These are phyloP conservation scores for Zaprionus taronus DNA, from an alignment of 1,140 invertebrate genomes.

Conservation along the genomic window DNA sequence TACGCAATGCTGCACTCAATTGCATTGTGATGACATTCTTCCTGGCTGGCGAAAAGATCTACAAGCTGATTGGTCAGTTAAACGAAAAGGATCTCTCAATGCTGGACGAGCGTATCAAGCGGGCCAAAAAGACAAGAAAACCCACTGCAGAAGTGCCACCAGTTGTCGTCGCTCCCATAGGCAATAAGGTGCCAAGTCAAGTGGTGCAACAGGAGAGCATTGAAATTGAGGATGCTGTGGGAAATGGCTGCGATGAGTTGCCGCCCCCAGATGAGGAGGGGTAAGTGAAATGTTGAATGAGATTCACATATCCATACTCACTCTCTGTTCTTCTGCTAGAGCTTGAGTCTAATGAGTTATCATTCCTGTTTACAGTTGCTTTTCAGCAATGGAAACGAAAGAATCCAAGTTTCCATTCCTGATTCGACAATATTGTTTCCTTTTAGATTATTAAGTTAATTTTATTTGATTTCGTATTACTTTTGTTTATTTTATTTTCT, in stretches of 20 bases:
- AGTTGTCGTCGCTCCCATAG: conserved; percentile 26
- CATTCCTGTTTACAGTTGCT: conserved; percentile 5
- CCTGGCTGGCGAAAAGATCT: conserved; percentile 95
- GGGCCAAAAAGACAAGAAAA: conserved; percentile 90
- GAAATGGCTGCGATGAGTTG: conserved; percentile 81
- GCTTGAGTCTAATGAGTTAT: conserved; percentile 14
- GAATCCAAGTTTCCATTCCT: conserved; percentile 26
- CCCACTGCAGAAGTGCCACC: conserved; percentile 82
- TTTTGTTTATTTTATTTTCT: conserved; percentile 49
- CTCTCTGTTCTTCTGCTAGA: conserved; percentile 1
- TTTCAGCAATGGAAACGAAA: background rate
- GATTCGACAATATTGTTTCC: background rate
- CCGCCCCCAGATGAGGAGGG: conserved; percentile 76
- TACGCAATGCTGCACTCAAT: conserved; percentile 97
- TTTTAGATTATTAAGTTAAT: conserved; percentile 5
- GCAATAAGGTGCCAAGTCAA: conserved; percentile 67
- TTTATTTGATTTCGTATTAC: conserved; percentile 42
- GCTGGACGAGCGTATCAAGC: conserved; percentile 97
- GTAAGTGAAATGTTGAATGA: conserved; percentile 48
- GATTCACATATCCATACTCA: conserved; percentile 2
- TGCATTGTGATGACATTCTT: conserved; percentile 96
- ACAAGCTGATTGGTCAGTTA: conserved; percentile 95
- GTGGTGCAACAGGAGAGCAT: conserved; percentile 84
- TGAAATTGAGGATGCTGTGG: conserved; percentile 79
- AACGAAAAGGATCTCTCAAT: conserved; percentile 96